Conservation (phyloP, 1,140 invertebrate genomes). For the Cepaea nemoralis region DNA sequence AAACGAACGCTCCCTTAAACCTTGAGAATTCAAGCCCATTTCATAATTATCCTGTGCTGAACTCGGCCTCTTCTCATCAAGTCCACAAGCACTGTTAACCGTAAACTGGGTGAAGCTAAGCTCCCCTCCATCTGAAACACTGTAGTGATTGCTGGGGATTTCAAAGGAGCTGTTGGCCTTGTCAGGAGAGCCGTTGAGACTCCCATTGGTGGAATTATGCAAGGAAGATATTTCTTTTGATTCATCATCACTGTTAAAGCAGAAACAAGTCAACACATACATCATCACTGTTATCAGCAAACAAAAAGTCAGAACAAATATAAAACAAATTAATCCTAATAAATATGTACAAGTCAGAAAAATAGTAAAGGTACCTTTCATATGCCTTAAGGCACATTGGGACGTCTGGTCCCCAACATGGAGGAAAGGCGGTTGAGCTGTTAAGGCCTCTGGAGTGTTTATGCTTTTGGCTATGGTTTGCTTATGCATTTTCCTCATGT, state of each 20-base stretch:
- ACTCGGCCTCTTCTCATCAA: background rate
- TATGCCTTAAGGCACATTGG: no score
- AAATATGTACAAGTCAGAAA: background rate
- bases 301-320: background rate
- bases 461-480: no score
- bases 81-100: background rate
- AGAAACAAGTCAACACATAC: background rate
- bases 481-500: no score
- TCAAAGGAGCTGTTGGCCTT: background rate
- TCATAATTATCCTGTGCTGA: constrained; percentile 10
- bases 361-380: no score
- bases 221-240: background rate
- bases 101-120: background rate
- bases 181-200: constrained; percentile 8
- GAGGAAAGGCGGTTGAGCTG: no score
- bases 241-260: background rate
- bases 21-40: background rate
- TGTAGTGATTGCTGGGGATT: background rate
- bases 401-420: no score
- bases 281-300: no score
- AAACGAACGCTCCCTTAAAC: constrained; percentile 2
- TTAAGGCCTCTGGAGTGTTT: no score
- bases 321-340: background rate
- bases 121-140: background rate
- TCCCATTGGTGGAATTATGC: background rate